Evolutionary conservation across 2,797 vertebrate genomes (phyloP).

Genomic region (Mionectes olivaceus): DNA sequence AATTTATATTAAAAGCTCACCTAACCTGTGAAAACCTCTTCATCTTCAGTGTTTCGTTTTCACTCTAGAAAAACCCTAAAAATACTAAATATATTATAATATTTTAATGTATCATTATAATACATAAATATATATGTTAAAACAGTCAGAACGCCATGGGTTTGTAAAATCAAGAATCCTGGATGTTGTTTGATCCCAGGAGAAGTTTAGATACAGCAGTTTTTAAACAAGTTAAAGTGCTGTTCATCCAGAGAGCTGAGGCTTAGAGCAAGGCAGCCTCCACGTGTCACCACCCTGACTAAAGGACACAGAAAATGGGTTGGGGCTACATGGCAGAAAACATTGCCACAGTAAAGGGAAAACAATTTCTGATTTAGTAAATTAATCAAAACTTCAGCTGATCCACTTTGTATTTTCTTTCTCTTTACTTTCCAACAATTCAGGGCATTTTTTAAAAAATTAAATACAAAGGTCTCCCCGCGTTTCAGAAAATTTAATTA

Average conservation of each 20-base stretch:
- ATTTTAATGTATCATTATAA: too few relatives aligned
- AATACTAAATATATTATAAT: too few relatives aligned
- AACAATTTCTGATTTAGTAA: not conserved
- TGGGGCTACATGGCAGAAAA: not conserved
- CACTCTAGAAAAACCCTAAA: not conserved
- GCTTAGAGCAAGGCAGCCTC: not conserved
- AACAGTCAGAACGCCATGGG: accelerated
- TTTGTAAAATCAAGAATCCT: not conserved
- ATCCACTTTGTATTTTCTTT: not conserved
- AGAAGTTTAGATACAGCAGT: not conserved
- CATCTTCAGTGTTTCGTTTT: not conserved
- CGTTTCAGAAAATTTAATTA: conserved; percentile 60
- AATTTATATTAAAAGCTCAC: not conserved
- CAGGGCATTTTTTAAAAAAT: not conserved
- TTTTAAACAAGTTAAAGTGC: not conserved
- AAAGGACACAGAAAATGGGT: not conserved
- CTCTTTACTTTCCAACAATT: conserved; percentile 10
- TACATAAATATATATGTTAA: not conserved
- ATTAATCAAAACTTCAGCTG: not conserved
- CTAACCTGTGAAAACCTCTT: not conserved
- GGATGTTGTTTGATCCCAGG: not conserved
- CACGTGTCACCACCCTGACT: not conserved
- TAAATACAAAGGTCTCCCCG: conserved; percentile 33
- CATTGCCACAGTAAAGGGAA: not conserved
- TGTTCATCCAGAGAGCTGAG: not conserved